Evolutionary conservation across 2,888 invertebrate genomes (phyloP), one percentile per base, ranked within the genome.

Genomic region (Standfussiana lucernea): DNA sequence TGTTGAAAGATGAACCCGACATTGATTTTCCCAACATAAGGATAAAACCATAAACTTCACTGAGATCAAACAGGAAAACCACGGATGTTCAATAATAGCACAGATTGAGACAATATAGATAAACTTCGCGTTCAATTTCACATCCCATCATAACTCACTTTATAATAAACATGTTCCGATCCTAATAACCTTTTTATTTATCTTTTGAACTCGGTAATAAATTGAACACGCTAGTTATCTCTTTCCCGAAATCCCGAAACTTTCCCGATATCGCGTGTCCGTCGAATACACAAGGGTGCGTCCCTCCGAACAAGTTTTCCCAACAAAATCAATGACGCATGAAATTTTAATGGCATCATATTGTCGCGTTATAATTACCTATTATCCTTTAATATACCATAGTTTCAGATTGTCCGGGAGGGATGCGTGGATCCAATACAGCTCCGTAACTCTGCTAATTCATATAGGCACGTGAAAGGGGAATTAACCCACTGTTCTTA

Each of bases 401-500:
- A 90, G 88, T 91, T 91, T 79, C 79, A 83, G 89, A 89, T 89
- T 88, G 88, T 89, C 91, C 90, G 91, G 92, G 84, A 82, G 86
- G 86, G 88, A 89, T 88, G 87, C 79, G 80, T 85, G 84, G 88
- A 91, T 90, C 89, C 88, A 91, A 92, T 92, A 91, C 90, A 89
- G 90, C 91, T 89, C 89, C 88, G 93, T 93, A 94, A 94, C 92
- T 93, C 92, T 86, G 90, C 93, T 95, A 95, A 96, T 95, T 94
- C 94, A 89, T 93, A 95, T 94, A 94, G 93, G 92, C 95, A 96
- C 95, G 96, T 94, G 93, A 96, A 95, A 93, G 90, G 92, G 90
- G 92, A 95, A 96, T 96, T 96, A 96, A 95, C 96, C 96, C 93
- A 94, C 92, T 95, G 93, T 93, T 93, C 95, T 94, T 96, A 96